Evolutionary conservation across 1,140 invertebrate species (phyloP), one percentile per base, ranked within the genome.

Genomic region (Apis dorsata): DNA sequence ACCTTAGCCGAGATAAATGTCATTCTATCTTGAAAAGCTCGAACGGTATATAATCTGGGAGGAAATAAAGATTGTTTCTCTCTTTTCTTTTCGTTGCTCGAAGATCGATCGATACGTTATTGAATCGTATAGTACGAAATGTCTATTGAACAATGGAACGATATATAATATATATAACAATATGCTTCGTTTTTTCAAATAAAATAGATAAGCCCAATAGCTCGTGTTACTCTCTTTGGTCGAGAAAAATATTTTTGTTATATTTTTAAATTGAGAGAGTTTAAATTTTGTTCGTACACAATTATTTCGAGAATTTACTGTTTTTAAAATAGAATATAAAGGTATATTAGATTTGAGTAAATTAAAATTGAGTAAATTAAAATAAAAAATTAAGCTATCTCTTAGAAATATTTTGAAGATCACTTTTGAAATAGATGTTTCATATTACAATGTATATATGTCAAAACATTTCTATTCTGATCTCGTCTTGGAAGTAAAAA

Each of bases 1-100:
- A 79, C 44, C 4, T 21, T 13, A 21, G 34, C 53, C 34, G 66
- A 60, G 53, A 28, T 70, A 70, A 79, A 79, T 17, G 66, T 57
- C 55, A 21, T 51, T 79, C 55, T 2, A 5, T 21, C 63, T 34
- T 17, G n/a, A 13, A 28, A 5, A 59, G 44, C 28, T 10, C 8
- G 10, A 13, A 34, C 11, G 10, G 34, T 21, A 63, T 63, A 49
- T n/a, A 44, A 44, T 63, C 15, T 17, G 15, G 0, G 24, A 28
- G 8, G 13, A 24, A 24, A 63, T 63, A 63, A 63, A 63, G n/a
- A 63, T 1, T 15, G 24, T 28, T 9, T 24, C 3, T 15, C 12
- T 17, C 62, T 2, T 9, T 59, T 60, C 19, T 53, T 13, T 34
- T 21, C 11, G 53, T 65, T 17, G 49, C 49, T 53, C 5, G 21